Base-by-base conservation (phyloP, 64 coral and sea anemone species). In the Exaiptasia diaphana region DNA sequence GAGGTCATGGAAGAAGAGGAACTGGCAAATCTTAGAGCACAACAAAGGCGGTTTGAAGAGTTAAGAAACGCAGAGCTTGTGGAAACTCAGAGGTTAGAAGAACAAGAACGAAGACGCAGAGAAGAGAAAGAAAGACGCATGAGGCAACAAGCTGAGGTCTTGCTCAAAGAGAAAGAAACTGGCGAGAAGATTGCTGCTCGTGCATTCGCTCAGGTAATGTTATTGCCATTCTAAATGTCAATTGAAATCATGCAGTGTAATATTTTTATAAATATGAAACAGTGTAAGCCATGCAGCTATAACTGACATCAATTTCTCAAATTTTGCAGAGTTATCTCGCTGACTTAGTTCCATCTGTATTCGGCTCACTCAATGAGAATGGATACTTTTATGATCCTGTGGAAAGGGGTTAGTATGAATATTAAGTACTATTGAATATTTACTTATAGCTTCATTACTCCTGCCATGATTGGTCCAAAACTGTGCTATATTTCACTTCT, bases 1-100 rank as follows among this genome's bases (percentile, higher is more conserved):
- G 93, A 97, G 42, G 93, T 97, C 11, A 97, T 97, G 93, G 93
- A 97, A 83, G 93, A 97, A 38, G 93, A 97, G 60, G 93, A 97
- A 73, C 61, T 97, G 4, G 45, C 93, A 28, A 97, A 91, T 71
- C 93, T 97, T 45, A 73, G 93, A 25, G 88, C 93, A 72, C 93
- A 97, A 39, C 93, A 97, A 58, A 78, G 94, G 68, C 42, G 39
- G 41, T 97, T 97, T 59, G 86, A 97, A 53, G 94, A 97, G 68
- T 74, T 97, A 22, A 62, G 94, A 40, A 97, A 97, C 93, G 78
- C 94, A 18, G 94, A 97, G 79, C 94, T 97, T 80, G 94, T 97
- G 2, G 94, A 97, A 50, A 97, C 94, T 3, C 94, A 97, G 23
- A 88, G 94, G 56, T 81, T 97, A 78, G 94, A 97, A 64, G 94